A percentile compares a stretch with the other conserved stretches of the same genome.
These are phyloP conservation scores for Ostrea denselamellosa DNA, from an alignment of 1,140 invertebrate species.

Conservation along the genomic window DNA sequence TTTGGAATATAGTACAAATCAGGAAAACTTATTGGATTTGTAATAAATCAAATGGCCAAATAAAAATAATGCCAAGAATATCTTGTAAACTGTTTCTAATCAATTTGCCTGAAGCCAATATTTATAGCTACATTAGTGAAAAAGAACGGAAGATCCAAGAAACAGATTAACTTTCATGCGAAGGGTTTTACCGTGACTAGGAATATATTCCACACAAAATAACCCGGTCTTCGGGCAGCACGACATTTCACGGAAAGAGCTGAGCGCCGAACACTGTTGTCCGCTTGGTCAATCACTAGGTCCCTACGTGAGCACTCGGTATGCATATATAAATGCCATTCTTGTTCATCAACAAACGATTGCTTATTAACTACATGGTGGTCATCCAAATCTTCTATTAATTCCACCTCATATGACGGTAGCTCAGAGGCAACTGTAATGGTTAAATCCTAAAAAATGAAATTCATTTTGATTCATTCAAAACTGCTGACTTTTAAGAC, in stretches of 20 bases:
- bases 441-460: slow-evolving; percentile 73
- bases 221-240: slow-evolving; percentile 76
- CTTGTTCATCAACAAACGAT: slow-evolving; percentile 79
- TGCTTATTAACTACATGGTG: slow-evolving; percentile 77
- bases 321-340: slow-evolving; percentile 78
- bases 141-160: too few relatives aligned
- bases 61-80: too few relatives aligned
- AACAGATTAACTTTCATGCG: too few relatives aligned
- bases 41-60: too few relatives aligned
- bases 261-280: slow-evolving; percentile 73
- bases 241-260: slow-evolving; percentile 77
- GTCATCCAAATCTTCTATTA: slow-evolving; percentile 76
- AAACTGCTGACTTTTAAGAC: too few relatives aligned
- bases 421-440: slow-evolving; percentile 78
- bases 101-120: too few relatives aligned
- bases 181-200: slow-evolving; percentile 76
- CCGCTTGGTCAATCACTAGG: slow-evolving; percentile 75
- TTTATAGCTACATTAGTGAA: too few relatives aligned
- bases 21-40: too few relatives aligned
- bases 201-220: slow-evolving; percentile 80
- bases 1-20: too few relatives aligned
- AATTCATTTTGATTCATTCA: too few relatives aligned
- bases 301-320: slow-evolving; percentile 76
- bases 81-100: too few relatives aligned
- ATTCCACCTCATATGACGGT: slow-evolving; percentile 74